Conservation (phyloP, 2,113 vertebrate genomes). For the Chiloscyllium plagiosum region DNA sequence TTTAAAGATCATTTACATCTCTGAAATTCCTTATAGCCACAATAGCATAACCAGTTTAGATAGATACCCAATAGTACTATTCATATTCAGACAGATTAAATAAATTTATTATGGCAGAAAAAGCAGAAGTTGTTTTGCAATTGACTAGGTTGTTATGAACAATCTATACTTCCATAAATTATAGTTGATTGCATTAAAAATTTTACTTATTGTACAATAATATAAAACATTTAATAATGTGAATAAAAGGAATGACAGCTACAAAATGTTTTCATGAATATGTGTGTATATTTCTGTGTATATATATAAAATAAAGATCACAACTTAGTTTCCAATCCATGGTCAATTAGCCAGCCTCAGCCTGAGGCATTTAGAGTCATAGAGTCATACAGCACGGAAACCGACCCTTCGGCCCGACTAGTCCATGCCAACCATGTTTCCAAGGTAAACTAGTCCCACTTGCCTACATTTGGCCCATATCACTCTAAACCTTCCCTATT, state of each 20-base stretch:
- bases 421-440: no score
- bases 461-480: no score
- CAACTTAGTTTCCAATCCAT: not conserved
- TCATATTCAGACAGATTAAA: not conserved
- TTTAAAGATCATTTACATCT: constrained; percentile 13
- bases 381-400: not conserved
- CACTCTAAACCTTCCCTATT: no score
- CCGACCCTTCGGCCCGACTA: no score
- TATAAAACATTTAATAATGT: not conserved
- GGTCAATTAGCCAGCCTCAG: not conserved
- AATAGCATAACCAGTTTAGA: not conserved
- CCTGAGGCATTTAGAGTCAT: not conserved
- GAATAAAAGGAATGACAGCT: not conserved
- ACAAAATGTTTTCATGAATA: not conserved
- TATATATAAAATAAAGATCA: not conserved
- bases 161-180: not conserved
- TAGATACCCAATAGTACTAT: not conserved
- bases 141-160: not conserved
- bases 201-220: not conserved
- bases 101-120: not conserved
- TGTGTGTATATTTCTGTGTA: not conserved
- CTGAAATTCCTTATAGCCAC: not conserved
- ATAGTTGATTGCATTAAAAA: not conserved
- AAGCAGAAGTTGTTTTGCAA: not conserved
- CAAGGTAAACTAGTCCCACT: no score